A percentile compares a stretch with the other conserved stretches of the same genome.
These are phyloP conservation scores for Dichetophora obliterata DNA, from an alignment of 2,888 invertebrate genomes.

Conservation along the genomic window DNA sequence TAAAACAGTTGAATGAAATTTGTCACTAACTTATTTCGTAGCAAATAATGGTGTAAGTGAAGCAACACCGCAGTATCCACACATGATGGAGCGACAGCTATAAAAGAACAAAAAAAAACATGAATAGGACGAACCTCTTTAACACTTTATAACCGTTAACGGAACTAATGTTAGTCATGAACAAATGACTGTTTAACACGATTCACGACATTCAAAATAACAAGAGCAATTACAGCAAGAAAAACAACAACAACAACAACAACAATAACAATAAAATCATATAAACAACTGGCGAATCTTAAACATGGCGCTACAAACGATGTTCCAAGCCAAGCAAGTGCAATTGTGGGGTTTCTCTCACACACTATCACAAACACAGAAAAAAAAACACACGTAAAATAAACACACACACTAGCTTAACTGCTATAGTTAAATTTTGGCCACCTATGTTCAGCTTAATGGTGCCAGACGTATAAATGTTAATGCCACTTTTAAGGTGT, in stretches of 20 bases:
- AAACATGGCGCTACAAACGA: not conserved
- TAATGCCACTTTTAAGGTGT: not conserved
- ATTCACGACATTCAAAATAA: conserved; percentile 63
- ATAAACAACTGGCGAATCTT: not conserved
- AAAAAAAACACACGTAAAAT: not conserved
- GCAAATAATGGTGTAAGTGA: no score
- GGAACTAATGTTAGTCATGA: conserved; percentile 56
- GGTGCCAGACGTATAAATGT: conserved; percentile 13
- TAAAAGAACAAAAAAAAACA: not conserved
- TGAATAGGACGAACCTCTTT: not conserved
- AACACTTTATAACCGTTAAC: not conserved
- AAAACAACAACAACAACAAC: not conserved
- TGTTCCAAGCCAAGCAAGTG: not conserved
- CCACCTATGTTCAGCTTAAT: conserved; percentile 37
- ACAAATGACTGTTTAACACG: conserved; percentile 64
- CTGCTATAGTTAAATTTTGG: not conserved
- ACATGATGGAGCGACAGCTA: not conserved
- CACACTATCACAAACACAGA: not conserved
- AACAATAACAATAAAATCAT: not conserved
- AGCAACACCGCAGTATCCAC: not conserved
- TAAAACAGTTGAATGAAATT: conserved; percentile 6
- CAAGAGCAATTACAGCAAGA: conserved; percentile 1
- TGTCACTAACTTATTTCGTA: conserved; percentile 8
- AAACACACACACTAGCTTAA: not conserved
- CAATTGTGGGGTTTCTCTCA: not conserved